These are phyloP conservation scores for Coendou prehensilis DNA, from an alignment of 2,797 vertebrate species.

Conservation along the genomic window DNA sequence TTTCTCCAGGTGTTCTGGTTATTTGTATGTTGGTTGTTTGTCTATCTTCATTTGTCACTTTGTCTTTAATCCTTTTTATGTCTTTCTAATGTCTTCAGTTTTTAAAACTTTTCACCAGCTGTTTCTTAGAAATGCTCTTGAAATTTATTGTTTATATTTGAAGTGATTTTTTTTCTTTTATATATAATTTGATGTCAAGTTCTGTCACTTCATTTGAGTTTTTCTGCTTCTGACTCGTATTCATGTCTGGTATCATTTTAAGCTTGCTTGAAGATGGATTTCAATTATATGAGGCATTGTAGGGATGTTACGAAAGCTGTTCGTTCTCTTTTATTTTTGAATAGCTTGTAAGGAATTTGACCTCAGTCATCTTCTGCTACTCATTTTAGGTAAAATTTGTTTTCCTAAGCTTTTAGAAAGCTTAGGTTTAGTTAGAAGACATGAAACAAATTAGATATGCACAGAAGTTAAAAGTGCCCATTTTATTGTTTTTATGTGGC, in stretches of 20 bases:
- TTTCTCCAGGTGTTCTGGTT: not conserved
- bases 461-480: not conserved
- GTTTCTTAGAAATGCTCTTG: not conserved
- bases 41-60: not conserved
- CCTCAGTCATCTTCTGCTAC: not conserved
- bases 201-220: not conserved
- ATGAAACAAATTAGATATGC: not conserved
- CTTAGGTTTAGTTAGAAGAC: not conserved
- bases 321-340: not conserved
- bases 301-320: not conserved
- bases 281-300: not conserved
- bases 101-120: not conserved
- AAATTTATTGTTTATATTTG: not conserved
- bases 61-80: not conserved
- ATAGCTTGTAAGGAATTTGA: not conserved
- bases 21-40: not conserved
- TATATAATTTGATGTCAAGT: not conserved
- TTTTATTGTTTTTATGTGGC: not conserved
- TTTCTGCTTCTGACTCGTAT: not conserved
- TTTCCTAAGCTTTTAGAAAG: not conserved
- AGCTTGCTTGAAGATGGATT: not conserved
- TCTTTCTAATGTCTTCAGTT: not conserved
- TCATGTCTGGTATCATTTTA: not conserved
- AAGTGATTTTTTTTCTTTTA: not conserved
- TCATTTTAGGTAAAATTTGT: not conserved